Evolutionary conservation across 2,888 invertebrate species (phyloP).

Genomic region (Sarcophaga carnaria): DNA sequence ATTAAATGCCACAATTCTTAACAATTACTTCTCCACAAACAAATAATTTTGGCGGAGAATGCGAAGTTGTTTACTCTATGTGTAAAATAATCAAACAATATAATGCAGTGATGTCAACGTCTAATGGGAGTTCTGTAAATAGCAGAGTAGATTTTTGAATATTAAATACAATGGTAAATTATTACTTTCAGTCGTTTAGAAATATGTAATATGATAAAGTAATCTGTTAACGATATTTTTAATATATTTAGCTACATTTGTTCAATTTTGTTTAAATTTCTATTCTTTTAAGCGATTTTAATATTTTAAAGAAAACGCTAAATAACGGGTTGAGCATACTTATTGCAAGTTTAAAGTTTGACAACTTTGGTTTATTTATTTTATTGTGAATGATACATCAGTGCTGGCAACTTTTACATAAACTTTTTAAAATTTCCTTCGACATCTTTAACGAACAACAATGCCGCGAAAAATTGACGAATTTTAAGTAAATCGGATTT

Average conservation of each 20-base stretch:
- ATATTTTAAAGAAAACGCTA: too few relatives aligned
- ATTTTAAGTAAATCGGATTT: constrained; percentile 43
- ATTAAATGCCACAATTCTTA: background rate
- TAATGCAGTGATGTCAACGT: too few relatives aligned
- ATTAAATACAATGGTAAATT: background rate
- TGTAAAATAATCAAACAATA: too few relatives aligned
- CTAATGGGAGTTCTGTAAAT: too few relatives aligned
- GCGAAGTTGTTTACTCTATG: too few relatives aligned
- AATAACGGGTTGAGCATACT: too few relatives aligned
- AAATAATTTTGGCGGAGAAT: constrained; percentile 6
- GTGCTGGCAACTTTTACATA: constrained; percentile 43
- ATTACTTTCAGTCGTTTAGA: too few relatives aligned
- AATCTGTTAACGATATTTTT: background rate
- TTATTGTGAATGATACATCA: constrained; percentile 47
- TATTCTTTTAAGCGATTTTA: too few relatives aligned
- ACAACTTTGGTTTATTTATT: background rate
- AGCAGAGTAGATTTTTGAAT: background rate
- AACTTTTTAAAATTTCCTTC: constrained; percentile 70
- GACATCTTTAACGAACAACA: constrained; percentile 70
- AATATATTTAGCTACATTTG: background rate
- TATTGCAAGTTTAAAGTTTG: background rate
- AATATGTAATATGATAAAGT: background rate
- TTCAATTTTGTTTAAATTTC: too few relatives aligned
- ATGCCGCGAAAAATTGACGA: constrained; percentile 18
- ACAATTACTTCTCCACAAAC: background rate